Conservation (phyloP, 35 echinoderm and acorn worm species). For the Heliocidaris tuberculata region DNA sequence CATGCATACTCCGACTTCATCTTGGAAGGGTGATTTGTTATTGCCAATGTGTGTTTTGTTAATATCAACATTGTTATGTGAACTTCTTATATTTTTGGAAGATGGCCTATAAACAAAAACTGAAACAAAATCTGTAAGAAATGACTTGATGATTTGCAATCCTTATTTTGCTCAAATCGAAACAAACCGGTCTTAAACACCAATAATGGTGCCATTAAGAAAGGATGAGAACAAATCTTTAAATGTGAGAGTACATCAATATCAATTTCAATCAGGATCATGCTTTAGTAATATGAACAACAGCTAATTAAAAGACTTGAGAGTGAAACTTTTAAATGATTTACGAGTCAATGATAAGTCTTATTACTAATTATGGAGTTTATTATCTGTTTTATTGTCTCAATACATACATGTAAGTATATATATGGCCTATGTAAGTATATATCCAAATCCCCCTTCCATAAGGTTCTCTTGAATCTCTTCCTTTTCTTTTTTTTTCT, state of each 20-base stretch:
- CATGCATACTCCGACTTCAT: too few species aligned
- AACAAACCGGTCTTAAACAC: not conserved
- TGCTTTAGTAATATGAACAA: not conserved
- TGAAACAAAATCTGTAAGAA: not conserved
- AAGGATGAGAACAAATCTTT: not conserved
- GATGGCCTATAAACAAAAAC: not conserved
- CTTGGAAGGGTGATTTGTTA: too few species aligned
- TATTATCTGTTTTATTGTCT: not conserved
- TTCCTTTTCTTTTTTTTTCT: not conserved
- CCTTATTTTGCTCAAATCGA: not conserved
- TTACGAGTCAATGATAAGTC: not conserved
- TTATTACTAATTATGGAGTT: too few species aligned
- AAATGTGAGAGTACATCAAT: not conserved
- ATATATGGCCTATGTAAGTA: too few species aligned
- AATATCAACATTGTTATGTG: too few species aligned
- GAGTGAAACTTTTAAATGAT: not conserved
- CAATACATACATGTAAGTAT: too few species aligned
- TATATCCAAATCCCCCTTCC: not conserved
- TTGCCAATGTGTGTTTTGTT: too few species aligned
- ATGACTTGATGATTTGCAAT: not conserved
- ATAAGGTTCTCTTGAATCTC: not conserved
- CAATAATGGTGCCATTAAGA: not conserved
- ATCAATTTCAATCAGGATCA: not conserved
- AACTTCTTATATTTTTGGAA: too few species aligned
- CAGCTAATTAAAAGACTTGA: not conserved